These are phyloP conservation scores for Chlamydotis undulata DNA, from an alignment of 2,113 vertebrate genomes.

Conservation along the genomic window DNA sequence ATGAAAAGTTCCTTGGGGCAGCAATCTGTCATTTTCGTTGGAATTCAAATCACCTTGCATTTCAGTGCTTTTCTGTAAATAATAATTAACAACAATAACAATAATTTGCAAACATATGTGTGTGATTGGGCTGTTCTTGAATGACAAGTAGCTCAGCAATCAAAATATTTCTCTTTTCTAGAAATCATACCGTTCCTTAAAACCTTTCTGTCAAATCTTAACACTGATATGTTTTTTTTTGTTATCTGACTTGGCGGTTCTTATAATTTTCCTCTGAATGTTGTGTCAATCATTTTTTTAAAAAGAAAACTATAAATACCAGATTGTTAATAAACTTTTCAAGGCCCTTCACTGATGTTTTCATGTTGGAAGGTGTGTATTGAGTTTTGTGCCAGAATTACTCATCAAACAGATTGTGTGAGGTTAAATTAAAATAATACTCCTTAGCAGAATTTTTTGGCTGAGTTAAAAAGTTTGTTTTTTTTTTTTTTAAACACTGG, in stretches of 20 bases:
- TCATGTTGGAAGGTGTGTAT: slow-evolving; percentile 25
- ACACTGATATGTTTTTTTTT: neutral
- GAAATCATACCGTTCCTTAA: neutral
- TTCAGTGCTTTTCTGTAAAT: slow-evolving; percentile 30
- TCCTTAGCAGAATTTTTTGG: neutral
- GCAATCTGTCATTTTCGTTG: neutral
- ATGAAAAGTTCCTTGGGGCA: neutral
- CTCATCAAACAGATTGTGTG: slow-evolving; percentile 46
- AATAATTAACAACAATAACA: slow-evolving; percentile 61
- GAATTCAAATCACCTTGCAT: slow-evolving; percentile 48
- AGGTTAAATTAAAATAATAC: slow-evolving; percentile 42
- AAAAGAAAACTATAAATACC: slow-evolving; percentile 43
- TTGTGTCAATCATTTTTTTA: slow-evolving; percentile 29
- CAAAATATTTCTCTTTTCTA: slow-evolving; percentile 1
- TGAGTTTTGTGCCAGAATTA: slow-evolving; percentile 45
- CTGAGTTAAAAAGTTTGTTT: neutral
- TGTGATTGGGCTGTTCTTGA: slow-evolving; percentile 14
- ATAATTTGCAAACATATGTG: slow-evolving; percentile 50
- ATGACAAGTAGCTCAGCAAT: slow-evolving; percentile 17
- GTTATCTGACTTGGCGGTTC: neutral
- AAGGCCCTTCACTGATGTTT: slow-evolving; percentile 46
- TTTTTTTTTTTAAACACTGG: neutral
- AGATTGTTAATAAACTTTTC: slow-evolving; percentile 63
- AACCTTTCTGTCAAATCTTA: slow-evolving; percentile 8
- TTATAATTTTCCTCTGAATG: slow-evolving; percentile 46